Evolutionary conservation across 2,797 vertebrate genomes (phyloP), one percentile per base, ranked within the genome.

Genomic region (Triplophysa bombifrons): DNA sequence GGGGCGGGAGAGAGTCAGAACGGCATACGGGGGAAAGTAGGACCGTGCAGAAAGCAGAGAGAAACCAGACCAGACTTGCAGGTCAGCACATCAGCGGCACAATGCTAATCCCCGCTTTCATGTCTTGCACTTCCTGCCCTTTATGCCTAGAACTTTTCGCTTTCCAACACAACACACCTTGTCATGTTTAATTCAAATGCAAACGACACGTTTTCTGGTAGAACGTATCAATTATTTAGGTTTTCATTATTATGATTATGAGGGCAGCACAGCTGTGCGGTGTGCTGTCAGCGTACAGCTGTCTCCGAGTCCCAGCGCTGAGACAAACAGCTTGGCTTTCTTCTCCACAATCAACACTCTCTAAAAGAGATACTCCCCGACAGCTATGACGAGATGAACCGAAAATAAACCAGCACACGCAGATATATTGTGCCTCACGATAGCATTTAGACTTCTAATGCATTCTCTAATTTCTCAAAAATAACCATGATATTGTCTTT

Each of bases 121-220:
- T 74, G 60, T 25, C 69, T 80, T 82, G 67, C 61, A 51, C 55
- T 60, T 85, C 68, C 76, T 46, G 66, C 70, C 30, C 34, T 78
- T 78, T 74, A 61, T 68, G 74, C 81, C 73, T 34, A 55, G 53
- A 80, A 34, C 67, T 60, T 84, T 84, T 75, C 74, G 50, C 71
- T 76, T 76, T 74, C 76, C 20, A 53, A 76, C 77, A 75, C 75
- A 66, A 13, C 22, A 58, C 65, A 74, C 72, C 82, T 79, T 87
- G 80, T 87, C 81, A 87, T 88, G 87, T 87, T 88, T 87, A 84
- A 88, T 87, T 87, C 86, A 87, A 80, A 85, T 82, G 80, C 85
- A 88, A 89, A 88, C 85, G 86, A 80, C 84, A 86, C 83, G 83
- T 86, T 85, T 86, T 79, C 56, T 83, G 82, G 63, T 73, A 74